phyloP scores from a whole-genome alignment of 2,113 vertebrate genomes.

The Cryptomyrus ogoouensis region DNA sequence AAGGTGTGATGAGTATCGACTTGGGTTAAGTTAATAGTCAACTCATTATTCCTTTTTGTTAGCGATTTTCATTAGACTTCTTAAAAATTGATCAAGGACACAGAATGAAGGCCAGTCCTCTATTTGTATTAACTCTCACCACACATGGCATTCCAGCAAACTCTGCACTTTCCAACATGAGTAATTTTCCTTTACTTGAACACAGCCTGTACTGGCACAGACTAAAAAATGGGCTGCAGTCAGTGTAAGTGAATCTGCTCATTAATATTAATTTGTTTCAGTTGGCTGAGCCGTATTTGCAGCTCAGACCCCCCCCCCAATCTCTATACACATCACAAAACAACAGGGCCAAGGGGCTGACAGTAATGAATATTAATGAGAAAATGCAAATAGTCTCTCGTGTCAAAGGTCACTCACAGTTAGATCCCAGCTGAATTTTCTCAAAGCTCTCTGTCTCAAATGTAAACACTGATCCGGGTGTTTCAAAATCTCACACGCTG shows the following conservation, averaged over 20 bases:
- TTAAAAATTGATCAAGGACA: neutral
- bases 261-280: slow-evolving; percentile 20
- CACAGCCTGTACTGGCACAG: neutral
- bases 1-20: neutral
- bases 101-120: neutral
- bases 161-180: neutral
- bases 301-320: slow-evolving; percentile 6
- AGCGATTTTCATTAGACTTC: neutral
- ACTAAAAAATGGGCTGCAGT: neutral
- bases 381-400: neutral
- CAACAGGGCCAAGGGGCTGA: slow-evolving; percentile 21
- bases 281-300: slow-evolving; percentile 4
- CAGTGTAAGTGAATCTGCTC: slow-evolving; percentile 14
- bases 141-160: neutral
- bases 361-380: slow-evolving; percentile 30
- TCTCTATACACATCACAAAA: slow-evolving; percentile 33
- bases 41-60: neutral
- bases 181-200: neutral
- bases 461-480: neutral
- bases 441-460: slow-evolving; percentile 1
- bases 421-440: slow-evolving; percentile 18
- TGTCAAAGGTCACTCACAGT: slow-evolving; percentile 9
- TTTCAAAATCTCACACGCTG: slow-evolving; percentile 11
- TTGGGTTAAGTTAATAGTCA: neutral
- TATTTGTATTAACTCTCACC: neutral